A percentile compares a stretch with the other conserved stretches of the same genome.
Evolutionary conservation across 2,113 vertebrate genomes (phyloP).

Genomic region (Paedocypris sp.): DNA sequence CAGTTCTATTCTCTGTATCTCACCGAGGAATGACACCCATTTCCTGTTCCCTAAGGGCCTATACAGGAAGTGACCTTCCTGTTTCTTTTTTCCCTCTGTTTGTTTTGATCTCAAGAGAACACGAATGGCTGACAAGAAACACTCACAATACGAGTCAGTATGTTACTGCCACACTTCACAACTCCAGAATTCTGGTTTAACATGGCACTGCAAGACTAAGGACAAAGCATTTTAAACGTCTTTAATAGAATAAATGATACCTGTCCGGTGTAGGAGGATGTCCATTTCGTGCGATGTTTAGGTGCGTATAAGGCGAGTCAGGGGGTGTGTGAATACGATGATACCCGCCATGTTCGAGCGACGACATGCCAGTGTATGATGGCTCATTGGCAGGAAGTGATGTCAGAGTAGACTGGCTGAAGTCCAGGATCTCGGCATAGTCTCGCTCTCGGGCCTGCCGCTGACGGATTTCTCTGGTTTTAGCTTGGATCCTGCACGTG

Average conservation of each 20-base stretch:
- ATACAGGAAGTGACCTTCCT: conserved; percentile 30
- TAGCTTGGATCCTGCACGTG: conserved; percentile 26
- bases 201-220: neutral
- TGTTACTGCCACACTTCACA: neutral
- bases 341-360: conserved; percentile 14
- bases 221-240: neutral
- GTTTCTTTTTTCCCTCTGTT: neutral
- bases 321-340: conserved; percentile 24
- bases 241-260: neutral
- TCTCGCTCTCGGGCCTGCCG: conserved; percentile 22
- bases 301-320: conserved; percentile 2
- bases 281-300: conserved; percentile 11
- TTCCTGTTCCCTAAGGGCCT: conserved; percentile 28
- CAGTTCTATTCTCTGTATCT: conserved; percentile 11
- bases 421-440: conserved; percentile 23
- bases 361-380: neutral
- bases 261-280: conserved; percentile 19
- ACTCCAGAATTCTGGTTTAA: neutral
- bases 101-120: conserved; percentile 16
- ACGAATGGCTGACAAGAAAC: neutral
- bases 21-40: conserved; percentile 26
- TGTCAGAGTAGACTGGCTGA: neutral
- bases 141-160: neutral
- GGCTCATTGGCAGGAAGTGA: conserved; percentile 1
- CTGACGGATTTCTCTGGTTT: conserved; percentile 20